Base-by-base conservation (phyloP, 2,888 invertebrate genomes). In the Phaonia tiefii region DNA sequence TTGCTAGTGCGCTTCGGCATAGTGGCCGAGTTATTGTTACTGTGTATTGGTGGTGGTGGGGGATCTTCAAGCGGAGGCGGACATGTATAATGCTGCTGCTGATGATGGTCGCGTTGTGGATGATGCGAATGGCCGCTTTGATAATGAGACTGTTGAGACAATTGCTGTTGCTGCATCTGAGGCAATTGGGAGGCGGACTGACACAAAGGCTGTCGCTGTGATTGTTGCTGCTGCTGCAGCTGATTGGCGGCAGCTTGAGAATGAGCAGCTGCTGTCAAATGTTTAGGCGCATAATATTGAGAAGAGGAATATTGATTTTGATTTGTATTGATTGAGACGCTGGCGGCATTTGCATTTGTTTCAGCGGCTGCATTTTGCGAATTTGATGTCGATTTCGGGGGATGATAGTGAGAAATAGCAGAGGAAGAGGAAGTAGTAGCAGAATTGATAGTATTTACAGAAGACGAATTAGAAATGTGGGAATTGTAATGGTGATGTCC, bases 51-150 rank as follows among this genome's bases (percentile, higher is more conserved):
- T 79, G 90, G 90, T 80, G 90, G 90, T 70, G 90, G 89, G 11
- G 89, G 89, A 86, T 90, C 87, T 86, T 89, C 89, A 85, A 90
- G 87, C 70, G 89, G 89, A 72, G 89, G 89, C 70, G 89, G 90
- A 79, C 89, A 89, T 25, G 89, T 89, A 81, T 89, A 89, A 75
- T 90, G 88, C 26, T 80, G 84, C 42, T 74, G 75, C 60, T 60
- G 60, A 17, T 49, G 37, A 17, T 60, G 60, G 10, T 49, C 49
- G 49, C 49, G 49, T 20, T 49, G 49, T 49, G 20, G 20, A 37
- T 85, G 84, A n/a, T 75, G 79, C 31, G 31, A 5, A n/a, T 73
- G 15, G 54, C 84, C 87, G 56, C 85, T 71, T 49, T 51, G 79
- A 82, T 63, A 84, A 67, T 80, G 72, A 65, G 75, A 77, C 17